Percentiles rank a stretch among this genome's conserved stretches.
Conservation (phyloP, 2,113 vertebrate species). For the Lucifuga dentata region DNA sequence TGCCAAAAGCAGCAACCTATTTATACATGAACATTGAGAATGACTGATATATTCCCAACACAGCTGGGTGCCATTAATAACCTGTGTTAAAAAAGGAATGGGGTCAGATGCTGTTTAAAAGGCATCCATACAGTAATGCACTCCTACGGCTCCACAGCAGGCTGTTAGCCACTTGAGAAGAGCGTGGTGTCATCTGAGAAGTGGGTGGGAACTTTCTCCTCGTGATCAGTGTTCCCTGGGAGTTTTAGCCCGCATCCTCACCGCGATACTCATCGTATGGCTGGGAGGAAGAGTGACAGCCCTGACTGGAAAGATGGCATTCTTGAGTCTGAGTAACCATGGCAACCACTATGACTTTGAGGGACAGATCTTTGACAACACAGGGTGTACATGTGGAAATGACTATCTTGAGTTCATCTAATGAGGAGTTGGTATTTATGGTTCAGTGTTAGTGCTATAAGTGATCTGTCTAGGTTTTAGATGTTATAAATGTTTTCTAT, state of each 20-base stretch:
- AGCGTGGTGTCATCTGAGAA: slow-evolving; percentile 3
- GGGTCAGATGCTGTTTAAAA: slow-evolving; percentile 16
- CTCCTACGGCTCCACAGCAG: neutral
- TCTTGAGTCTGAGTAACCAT: slow-evolving; percentile 47
- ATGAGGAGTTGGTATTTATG: neutral
- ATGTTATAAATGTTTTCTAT: slow-evolving; percentile 19
- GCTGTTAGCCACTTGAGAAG: neutral
- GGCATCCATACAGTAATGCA: neutral
- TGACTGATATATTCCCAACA: neutral
- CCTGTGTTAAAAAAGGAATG: slow-evolving; percentile 32
- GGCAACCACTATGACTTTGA: slow-evolving; percentile 5
- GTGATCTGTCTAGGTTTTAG: neutral
- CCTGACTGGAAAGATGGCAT: slow-evolving; percentile 65
- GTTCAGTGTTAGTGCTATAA: slow-evolving; percentile 27
- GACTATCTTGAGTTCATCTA: slow-evolving; percentile 5
- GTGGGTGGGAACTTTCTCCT: slow-evolving; percentile 11
- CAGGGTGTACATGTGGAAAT: neutral
- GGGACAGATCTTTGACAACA: neutral
- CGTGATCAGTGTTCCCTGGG: slow-evolving; percentile 31
- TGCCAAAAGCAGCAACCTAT: slow-evolving; percentile 14
- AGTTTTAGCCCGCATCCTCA: neutral
- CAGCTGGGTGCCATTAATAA: slow-evolving; percentile 27
- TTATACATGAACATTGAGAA: slow-evolving; percentile 9
- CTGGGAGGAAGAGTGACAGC: slow-evolving; percentile 6
- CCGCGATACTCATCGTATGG: slow-evolving; percentile 7